Percentiles rank a stretch among this genome's conserved stretches.
Evolutionary conservation across 1,140 invertebrate species (phyloP).

Genomic region (Drosophila setifemur): DNA sequence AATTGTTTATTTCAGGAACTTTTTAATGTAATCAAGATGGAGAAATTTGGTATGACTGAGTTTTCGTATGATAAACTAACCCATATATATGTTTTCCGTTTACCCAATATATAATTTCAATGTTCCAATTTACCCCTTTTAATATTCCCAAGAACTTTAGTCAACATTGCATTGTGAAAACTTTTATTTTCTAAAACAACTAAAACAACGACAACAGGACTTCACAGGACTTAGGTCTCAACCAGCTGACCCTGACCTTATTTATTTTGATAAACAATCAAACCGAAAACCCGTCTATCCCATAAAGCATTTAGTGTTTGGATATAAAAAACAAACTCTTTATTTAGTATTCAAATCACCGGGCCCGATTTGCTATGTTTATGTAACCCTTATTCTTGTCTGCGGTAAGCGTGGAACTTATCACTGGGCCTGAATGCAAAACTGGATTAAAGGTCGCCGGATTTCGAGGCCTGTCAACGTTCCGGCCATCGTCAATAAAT

Average conservation of each 20-base stretch:
- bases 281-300: constrained; percentile 17
- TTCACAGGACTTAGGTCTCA: no score
- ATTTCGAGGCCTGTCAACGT: constrained; percentile 43
- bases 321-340: constrained; percentile 12
- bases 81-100: no score
- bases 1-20: no score
- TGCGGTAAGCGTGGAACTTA: constrained; percentile 36
- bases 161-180: no score
- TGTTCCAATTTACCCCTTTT: no score
- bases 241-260: constrained; percentile 31
- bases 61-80: no score
- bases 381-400: constrained; percentile 56
- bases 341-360: constrained; percentile 29
- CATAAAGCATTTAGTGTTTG: constrained; percentile 35
- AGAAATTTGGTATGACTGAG: no score
- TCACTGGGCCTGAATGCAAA: constrained; percentile 42
- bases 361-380: constrained; percentile 18
- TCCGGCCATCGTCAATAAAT: constrained; percentile 54
- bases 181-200: no score
- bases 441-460: constrained; percentile 57
- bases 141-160: no score
- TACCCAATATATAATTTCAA: no score
- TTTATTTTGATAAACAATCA: constrained; percentile 9
- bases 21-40: no score
- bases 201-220: no score